A percentile compares a stretch with the other conserved stretches of the same genome.
phyloP scores from a whole-genome alignment of 2,113 vertebrate genomes.

The Patagioenas fasciata region DNA sequence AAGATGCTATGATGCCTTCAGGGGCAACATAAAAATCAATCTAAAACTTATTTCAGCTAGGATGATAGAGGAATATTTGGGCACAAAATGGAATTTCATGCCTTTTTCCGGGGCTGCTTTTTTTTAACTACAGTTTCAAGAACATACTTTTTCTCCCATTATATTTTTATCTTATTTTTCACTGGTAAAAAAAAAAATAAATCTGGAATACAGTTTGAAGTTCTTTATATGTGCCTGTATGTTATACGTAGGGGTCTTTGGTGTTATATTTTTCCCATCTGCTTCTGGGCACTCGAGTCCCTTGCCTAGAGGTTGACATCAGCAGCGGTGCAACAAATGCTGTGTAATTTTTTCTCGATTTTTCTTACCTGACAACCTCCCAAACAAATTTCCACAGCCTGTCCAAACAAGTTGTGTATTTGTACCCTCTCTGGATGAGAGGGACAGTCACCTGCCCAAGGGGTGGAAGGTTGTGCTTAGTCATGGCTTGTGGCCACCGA shows the following conservation, averaged over 20 bases:
- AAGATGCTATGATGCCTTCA: not conserved
- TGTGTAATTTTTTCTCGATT: not conserved
- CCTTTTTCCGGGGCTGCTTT: not conserved
- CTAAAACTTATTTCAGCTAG: constrained; percentile 1
- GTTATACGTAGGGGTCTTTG: not conserved
- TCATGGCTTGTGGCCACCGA: not conserved
- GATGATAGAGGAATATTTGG: not conserved
- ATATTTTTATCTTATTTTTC: not conserved
- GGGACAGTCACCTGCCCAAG: not conserved
- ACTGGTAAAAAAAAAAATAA: not conserved
- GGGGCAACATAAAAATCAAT: not conserved
- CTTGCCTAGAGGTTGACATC: not conserved
- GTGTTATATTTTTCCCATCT: not conserved
- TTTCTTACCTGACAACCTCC: not conserved
- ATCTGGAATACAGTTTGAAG: not conserved
- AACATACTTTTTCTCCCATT: not conserved
- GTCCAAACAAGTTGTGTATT: not conserved
- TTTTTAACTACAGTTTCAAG: not conserved
- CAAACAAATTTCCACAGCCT: not conserved
- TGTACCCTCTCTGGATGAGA: rapidly evolving
- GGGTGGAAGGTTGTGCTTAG: not conserved
- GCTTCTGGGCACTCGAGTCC: not conserved
- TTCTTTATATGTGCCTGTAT: not conserved
- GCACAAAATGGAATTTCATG: not conserved
- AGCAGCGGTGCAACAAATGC: not conserved